These are phyloP conservation scores for Globodera rostochiensis DNA, from an alignment of 1,140 invertebrate species.

Conservation along the genomic window DNA sequence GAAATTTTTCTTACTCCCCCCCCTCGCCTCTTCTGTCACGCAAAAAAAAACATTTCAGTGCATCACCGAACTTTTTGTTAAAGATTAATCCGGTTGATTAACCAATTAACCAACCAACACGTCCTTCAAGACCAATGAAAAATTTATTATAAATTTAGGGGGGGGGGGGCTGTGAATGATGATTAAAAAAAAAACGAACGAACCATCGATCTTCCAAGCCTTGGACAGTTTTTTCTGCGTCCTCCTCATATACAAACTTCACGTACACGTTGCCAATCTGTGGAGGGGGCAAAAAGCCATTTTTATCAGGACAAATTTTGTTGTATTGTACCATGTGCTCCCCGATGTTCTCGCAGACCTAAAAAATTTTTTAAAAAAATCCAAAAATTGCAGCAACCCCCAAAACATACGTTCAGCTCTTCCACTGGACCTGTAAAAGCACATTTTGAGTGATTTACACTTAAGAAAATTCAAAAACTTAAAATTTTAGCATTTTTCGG, in stretches of 20 bases:
- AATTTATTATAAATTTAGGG: too few species aligned
- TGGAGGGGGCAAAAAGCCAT: neutral
- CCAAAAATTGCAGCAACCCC: neutral
- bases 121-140: too few species aligned
- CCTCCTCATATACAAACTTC: slow-evolving; percentile 91
- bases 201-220: slow-evolving; percentile 94
- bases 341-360: slow-evolving; percentile 93
- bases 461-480: too few species aligned
- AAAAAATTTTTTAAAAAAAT: neutral
- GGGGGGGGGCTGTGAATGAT: neutral
- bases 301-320: neutral
- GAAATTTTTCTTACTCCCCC: too few species aligned
- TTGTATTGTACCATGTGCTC: slow-evolving; percentile 76
- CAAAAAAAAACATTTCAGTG: too few species aligned
- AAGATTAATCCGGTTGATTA: too few species aligned
- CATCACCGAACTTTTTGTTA: too few species aligned
- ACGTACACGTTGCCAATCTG: slow-evolving; percentile 57
- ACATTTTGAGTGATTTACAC: too few species aligned
- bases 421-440: slow-evolving; percentile 24
- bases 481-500: too few species aligned
- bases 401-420: slow-evolving; percentile 34
- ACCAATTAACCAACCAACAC: too few species aligned
- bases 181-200: slow-evolving; percentile 8
- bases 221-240: slow-evolving; percentile 92
- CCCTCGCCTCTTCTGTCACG: too few species aligned